Evolutionary conservation across 2,113 vertebrate genomes (phyloP), one percentile per base, ranked within the genome.

Genomic region (Rallus limicola): DNA sequence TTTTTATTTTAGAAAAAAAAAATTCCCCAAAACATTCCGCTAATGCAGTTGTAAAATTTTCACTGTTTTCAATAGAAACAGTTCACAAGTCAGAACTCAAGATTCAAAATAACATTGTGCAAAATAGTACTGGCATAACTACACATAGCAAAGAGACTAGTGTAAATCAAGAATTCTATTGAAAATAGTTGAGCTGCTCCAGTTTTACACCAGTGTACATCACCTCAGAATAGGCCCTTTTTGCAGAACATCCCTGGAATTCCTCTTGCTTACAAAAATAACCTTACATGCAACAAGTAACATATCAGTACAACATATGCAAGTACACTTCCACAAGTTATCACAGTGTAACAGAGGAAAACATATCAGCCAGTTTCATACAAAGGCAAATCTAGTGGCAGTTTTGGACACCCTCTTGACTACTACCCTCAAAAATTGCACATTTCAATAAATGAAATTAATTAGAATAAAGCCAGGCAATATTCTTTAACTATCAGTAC

Each of bases 61-160:
- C 63, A 77, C 82, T 82, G 90, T 92, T 90, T 87, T 87, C 92
- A 77, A 20, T 74, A 91, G 59, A 96, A 97, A 97, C 88, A 95
- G 94, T 95, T 86, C 75, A 95, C 88, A 93, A 96, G 44, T 95
- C 94, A 90, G 93, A 96, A 96, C 12, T 81, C 71, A 80, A 95
- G 84, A 91, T 83, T 87, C 34, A 87, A 95, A 95, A 93, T 62
- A 94, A 95, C 88, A 90, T 95, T 96, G 94, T 96, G 96, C 95
- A 97, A 96, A 97, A 91, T 78, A 93, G 88, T 92, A 97, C 95
- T 96, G 96, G 93, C 88, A 92, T 95, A 96, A 94, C 90, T 96
- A 96, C 86, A 96, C 92, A 78, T 81, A 92, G 82, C 92, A 93
- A 83, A 95, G 78, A 96, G 79, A 95, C 92, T 92, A 74, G 79